Conservation (phyloP, 2,113 vertebrate genomes). For the Pluvialis apricaria region DNA sequence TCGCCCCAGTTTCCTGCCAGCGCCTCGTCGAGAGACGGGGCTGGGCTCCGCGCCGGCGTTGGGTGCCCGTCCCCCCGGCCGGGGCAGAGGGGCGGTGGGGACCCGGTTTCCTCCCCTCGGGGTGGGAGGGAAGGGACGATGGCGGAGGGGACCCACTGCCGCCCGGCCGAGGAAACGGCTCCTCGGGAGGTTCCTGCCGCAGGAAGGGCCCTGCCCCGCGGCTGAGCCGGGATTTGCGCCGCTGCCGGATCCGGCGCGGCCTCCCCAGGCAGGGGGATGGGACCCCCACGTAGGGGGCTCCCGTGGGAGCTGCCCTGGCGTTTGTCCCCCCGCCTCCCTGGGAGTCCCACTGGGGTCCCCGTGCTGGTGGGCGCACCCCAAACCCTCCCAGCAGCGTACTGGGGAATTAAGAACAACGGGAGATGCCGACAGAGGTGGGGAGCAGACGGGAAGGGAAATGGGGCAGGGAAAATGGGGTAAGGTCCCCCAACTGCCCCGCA, state of each 20-base stretch:
- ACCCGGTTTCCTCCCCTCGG: not conserved
- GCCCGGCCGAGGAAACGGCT: slow-evolving; percentile 21
- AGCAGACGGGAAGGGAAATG: not conserved
- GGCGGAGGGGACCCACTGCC: not conserved
- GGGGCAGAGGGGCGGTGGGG: not conserved
- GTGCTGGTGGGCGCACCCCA: not conserved
- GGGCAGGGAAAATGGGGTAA: not conserved
- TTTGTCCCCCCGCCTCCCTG: not conserved
- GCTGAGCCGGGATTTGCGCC: not conserved
- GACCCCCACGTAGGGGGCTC: not conserved
- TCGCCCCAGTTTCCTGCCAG: slow-evolving; percentile 22
- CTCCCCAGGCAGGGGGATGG: not conserved
- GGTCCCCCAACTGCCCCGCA: fast-evolving
- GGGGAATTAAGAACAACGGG: not conserved
- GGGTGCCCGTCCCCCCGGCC: not conserved
- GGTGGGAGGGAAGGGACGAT: not conserved
- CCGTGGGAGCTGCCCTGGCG: not conserved
- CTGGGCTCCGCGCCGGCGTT: not conserved
- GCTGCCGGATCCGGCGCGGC: not conserved
- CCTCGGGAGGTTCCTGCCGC: slow-evolving; percentile 41
- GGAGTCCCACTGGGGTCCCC: not conserved
- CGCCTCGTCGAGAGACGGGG: not conserved
- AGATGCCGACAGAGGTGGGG: not conserved
- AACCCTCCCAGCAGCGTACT: fast-evolving
- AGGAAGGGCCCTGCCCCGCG: slow-evolving; percentile 50